Percentiles rank a stretch among this genome's conserved stretches.
These are phyloP conservation scores for Lycocerus yunnanus DNA, from an alignment of 2,888 invertebrate genomes.

Conservation along the genomic window DNA sequence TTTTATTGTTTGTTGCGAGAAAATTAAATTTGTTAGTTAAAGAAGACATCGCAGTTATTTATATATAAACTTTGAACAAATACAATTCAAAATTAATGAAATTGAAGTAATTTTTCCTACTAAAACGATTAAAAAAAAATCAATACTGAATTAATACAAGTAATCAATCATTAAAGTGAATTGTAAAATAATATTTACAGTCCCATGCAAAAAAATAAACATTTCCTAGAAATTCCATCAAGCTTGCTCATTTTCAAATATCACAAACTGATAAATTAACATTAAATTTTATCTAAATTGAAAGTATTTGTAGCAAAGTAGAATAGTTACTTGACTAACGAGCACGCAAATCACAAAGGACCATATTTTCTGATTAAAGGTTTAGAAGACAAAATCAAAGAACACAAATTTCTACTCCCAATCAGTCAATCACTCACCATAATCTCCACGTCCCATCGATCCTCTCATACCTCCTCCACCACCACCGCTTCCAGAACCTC, in stretches of 20 bases:
- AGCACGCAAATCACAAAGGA: constrained; percentile 45
- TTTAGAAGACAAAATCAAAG: constrained; percentile 10
- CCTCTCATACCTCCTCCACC: constrained; percentile 64
- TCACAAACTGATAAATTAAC: background rate
- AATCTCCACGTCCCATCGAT: constrained; percentile 84
- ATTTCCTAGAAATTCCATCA: background rate
- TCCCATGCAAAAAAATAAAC: background rate
- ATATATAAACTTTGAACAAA: background rate
- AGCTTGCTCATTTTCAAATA: background rate
- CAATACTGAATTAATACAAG: background rate
- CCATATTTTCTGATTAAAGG: constrained; percentile 34
- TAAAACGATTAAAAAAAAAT: background rate
- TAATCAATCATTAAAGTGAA: background rate
- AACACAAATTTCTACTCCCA: constrained; percentile 8
- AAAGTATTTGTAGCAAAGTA: constrained; percentile 38
- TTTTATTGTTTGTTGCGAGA: constrained; percentile 18
- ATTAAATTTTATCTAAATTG: constrained; percentile 24
- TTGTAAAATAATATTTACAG: background rate
- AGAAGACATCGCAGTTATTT: constrained; percentile 13
- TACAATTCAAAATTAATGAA: background rate
- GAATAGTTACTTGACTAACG: constrained; percentile 56
- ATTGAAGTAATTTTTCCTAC: background rate
- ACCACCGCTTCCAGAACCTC: constrained; percentile 27
- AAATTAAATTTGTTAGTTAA: constrained; percentile 22
- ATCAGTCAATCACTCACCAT: constrained; percentile 72